Evolutionary conservation across 1,140 invertebrate genomes (phyloP).

Genomic region (Drosophila willistoni): DNA sequence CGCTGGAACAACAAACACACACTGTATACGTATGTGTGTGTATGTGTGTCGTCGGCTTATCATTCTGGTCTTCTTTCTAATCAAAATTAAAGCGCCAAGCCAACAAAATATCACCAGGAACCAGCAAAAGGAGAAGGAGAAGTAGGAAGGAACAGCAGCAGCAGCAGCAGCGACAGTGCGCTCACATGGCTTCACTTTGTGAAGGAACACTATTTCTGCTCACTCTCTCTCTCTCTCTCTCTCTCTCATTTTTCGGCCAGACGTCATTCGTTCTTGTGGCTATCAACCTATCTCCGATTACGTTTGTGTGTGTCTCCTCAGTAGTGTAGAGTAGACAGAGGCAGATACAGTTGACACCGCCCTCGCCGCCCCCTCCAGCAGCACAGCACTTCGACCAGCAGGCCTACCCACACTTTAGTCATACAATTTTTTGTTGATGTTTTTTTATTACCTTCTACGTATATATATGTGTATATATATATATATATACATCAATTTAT

Average conservation of each 20-base stretch:
- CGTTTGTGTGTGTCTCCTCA: constrained; percentile 35
- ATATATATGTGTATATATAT: background rate
- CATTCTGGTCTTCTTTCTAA: constrained; percentile 30
- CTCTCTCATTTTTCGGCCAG: constrained; percentile 9
- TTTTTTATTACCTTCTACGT: constrained; percentile 28
- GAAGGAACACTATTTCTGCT: background rate
- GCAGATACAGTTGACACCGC: constrained; percentile 13
- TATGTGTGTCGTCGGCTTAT: background rate
- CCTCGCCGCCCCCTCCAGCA: background rate
- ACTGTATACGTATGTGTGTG: too few relatives aligned
- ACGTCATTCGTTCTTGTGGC: constrained; percentile 15
- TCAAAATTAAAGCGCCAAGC: constrained; percentile 54
- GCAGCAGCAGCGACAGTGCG: too few relatives aligned
- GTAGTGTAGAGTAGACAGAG: background rate
- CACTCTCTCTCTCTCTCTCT: constrained; percentile 13
- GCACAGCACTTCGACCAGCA: constrained; percentile 1
- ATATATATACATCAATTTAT: too few relatives aligned
- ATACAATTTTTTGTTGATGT: constrained; percentile 47
- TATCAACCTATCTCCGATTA: constrained; percentile 29
- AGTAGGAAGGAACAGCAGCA: background rate
- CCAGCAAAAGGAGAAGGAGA: background rate
- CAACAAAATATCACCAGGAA: constrained; percentile 26
- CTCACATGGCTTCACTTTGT: constrained; percentile 37
- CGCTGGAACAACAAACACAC: background rate
- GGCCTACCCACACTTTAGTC: background rate